Evolutionary conservation across 2,113 vertebrate species (phyloP).

Genomic region (Antidorcas marsupialis): DNA sequence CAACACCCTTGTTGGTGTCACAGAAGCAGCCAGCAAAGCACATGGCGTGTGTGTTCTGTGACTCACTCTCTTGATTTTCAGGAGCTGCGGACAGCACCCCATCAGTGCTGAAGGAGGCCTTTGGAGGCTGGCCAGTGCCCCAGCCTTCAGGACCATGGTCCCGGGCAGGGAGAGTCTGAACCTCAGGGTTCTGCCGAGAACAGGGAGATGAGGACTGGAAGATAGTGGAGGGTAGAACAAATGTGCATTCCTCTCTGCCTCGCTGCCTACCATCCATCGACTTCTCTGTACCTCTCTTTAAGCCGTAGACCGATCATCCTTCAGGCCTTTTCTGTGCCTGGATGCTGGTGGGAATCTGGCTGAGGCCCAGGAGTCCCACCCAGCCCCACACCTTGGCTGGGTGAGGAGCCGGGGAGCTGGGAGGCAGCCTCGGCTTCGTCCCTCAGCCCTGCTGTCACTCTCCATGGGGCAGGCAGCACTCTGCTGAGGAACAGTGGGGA

Average conservation of each 20-base stretch:
- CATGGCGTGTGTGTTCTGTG: not conserved
- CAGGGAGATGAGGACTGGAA: not conserved
- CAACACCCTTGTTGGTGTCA: not conserved
- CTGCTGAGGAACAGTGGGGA: rapidly evolving
- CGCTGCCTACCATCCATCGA: not conserved
- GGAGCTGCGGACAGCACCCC: rapidly evolving
- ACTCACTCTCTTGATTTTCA: slow-evolving; percentile 32
- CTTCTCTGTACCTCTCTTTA: not conserved
- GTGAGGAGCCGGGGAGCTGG: not conserved
- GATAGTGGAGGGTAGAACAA: not conserved
- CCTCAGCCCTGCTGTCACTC: not conserved
- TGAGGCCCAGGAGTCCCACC: too few species aligned
- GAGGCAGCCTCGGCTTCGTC: not conserved
- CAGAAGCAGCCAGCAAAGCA: not conserved
- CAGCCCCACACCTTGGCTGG: rapidly evolving
- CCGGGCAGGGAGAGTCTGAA: not conserved
- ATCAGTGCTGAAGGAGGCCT: not conserved
- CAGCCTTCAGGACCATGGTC: not conserved
- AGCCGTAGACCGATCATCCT: not conserved
- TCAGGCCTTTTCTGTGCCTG: not conserved
- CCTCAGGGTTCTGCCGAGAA: not conserved
- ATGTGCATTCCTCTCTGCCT: not conserved
- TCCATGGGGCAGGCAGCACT: not conserved
- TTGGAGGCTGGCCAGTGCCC: not conserved
- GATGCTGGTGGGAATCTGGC: too few species aligned